Evolutionary conservation across 1,140 invertebrate species (phyloP).

Genomic region (Scaptodrosophila lebanonensis): DNA sequence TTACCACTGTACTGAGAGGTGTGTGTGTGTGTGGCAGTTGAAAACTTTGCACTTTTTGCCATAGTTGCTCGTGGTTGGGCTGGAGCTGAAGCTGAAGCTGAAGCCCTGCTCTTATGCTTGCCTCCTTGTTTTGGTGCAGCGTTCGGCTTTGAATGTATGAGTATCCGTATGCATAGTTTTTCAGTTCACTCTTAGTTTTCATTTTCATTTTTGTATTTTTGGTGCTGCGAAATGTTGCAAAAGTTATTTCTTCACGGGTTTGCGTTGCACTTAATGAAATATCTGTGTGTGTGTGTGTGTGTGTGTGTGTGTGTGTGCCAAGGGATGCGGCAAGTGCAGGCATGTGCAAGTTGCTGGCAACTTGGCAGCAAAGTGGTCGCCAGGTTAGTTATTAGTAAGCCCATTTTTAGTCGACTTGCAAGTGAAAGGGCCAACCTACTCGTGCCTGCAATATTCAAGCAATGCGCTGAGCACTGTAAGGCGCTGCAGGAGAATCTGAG

Average conservation of each 20-base stretch:
- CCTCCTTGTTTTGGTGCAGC: conserved; percentile 31
- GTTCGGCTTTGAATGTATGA: conserved; percentile 38
- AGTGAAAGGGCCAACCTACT: too few species aligned
- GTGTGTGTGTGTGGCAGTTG: conserved; percentile 53
- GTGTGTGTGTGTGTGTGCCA: conserved; percentile 7
- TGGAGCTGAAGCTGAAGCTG: background rate
- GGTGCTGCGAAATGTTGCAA: conserved; percentile 59
- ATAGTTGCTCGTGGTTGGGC: conserved; percentile 15
- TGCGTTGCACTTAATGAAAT: conserved; percentile 56
- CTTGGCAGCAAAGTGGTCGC: conserved; percentile 36
- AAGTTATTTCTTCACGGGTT: conserved; percentile 67
- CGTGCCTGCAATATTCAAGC: too few species aligned
- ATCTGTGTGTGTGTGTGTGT: conserved; percentile 23
- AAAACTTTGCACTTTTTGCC: conserved; percentile 58
- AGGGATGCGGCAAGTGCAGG: too few species aligned
- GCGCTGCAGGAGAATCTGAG: too few species aligned
- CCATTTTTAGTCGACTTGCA: too few species aligned
- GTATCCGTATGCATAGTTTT: conserved; percentile 13
- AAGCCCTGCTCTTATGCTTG: background rate
- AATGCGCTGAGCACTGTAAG: too few species aligned
- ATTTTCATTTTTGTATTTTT: conserved; percentile 19
- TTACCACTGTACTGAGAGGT: too few species aligned
- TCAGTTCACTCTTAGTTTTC: conserved; percentile 1
- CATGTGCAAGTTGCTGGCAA: conserved; percentile 6
- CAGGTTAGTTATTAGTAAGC: conserved; percentile 45